phyloP scores from a whole-genome alignment of 2,113 vertebrate genomes.

The Diadophis punctatus region DNA sequence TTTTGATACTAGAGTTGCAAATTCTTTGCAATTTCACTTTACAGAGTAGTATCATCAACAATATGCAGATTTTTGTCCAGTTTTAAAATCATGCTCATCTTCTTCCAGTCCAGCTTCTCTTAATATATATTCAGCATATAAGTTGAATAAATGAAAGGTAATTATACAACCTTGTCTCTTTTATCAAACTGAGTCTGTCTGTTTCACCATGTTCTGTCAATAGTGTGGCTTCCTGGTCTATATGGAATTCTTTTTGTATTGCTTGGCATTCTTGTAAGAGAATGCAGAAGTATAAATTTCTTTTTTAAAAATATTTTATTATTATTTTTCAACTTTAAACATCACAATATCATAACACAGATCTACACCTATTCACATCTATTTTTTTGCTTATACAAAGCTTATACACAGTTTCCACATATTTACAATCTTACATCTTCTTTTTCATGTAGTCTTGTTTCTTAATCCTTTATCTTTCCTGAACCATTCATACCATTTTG shows the following conservation, averaged over 20 bases:
- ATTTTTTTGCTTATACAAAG: too few species aligned
- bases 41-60: neutral
- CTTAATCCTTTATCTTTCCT: too few species aligned
- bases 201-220: neutral
- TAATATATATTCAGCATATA: neutral
- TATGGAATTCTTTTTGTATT: neutral
- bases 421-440: too few species aligned
- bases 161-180: neutral
- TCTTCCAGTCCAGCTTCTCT: neutral
- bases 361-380: too few species aligned
- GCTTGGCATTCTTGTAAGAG: neutral
- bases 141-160: neutral
- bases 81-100: neutral
- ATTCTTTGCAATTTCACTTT: neutral
- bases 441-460: too few species aligned
- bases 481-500: too few species aligned
- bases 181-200: neutral
- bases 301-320: too few species aligned
- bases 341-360: too few species aligned
- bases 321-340: too few species aligned
- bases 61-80: neutral
- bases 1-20: neutral
- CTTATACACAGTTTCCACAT: too few species aligned
- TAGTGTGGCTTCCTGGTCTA: neutral
- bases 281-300: neutral